These are phyloP conservation scores for Odontocerum albicorne DNA, from an alignment of 2,888 invertebrate genomes.

Conservation along the genomic window DNA sequence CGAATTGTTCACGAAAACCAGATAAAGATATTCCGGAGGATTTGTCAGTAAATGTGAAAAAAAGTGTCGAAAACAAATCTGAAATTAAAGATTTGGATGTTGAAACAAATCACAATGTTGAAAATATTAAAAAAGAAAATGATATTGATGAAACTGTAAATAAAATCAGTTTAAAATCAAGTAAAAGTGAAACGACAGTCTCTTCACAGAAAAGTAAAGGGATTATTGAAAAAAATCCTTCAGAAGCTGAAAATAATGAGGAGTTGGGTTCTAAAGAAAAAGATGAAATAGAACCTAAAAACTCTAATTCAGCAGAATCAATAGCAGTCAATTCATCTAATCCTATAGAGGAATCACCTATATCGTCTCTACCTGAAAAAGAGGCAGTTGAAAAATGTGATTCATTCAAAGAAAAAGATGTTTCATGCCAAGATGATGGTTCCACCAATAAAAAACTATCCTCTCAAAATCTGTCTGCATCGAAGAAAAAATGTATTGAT, in stretches of 20 bases:
- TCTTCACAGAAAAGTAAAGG: neutral
- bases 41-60: constrained; percentile 1
- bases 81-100: constrained; percentile 7
- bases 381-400: too few species aligned
- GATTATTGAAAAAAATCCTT: neutral
- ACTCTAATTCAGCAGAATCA: too few species aligned
- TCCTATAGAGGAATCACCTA: too few species aligned
- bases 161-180: constrained; percentile 4
- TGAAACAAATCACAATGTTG: constrained; percentile 10
- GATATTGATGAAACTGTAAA: neutral
- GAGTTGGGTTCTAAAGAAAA: too few species aligned
- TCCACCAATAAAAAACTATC: too few species aligned
- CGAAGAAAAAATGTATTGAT: neutral
- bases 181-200: neutral
- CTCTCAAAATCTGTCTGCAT: neutral
- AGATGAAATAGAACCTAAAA: too few species aligned
- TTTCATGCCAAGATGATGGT: too few species aligned
- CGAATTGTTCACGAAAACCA: constrained; percentile 1
- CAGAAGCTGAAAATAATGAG: neutral
- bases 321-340: too few species aligned
- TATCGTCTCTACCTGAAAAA: too few species aligned
- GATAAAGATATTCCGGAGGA: constrained; percentile 6
- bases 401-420: too few species aligned
- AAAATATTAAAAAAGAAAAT: neutral
- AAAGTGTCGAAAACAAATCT: constrained; percentile 14